Evolutionary conservation across 2,113 vertebrate species (phyloP).

Genomic region (Accipiter virgatus): DNA sequence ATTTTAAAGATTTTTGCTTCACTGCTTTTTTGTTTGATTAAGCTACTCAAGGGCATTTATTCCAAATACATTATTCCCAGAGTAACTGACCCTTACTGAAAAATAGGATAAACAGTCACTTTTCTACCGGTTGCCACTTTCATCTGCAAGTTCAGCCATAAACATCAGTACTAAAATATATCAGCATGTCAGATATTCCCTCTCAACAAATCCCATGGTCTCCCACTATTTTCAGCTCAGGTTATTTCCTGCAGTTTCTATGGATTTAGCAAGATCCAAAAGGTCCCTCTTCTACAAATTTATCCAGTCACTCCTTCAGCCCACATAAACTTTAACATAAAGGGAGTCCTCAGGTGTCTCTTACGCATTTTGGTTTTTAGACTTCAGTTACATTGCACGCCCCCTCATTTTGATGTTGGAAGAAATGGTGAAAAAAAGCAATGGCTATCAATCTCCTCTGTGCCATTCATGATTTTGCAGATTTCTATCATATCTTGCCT

Average conservation of each 20-base stretch:
- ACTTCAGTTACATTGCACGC: not conserved
- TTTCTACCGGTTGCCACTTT: not conserved
- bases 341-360: not conserved
- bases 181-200: rapidly evolving
- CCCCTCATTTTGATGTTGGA: not conserved
- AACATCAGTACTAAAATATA: not conserved
- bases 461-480: not conserved
- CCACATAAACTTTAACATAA: not conserved
- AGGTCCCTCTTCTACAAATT: not conserved
- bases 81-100: not conserved
- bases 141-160: not conserved
- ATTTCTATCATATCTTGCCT: not conserved
- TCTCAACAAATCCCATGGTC: not conserved
- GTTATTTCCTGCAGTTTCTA: not conserved
- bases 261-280: not conserved
- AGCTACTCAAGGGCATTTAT: not conserved
- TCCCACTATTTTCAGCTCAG: not conserved
- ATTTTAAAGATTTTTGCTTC: not conserved
- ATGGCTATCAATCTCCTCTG: not conserved
- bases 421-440: not conserved
- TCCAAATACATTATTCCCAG: not conserved
- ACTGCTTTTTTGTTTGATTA: not conserved
- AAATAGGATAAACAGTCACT: not conserved
- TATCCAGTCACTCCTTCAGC: not conserved
- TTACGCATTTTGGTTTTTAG: not conserved